Evolutionary conservation across 2,888 invertebrate species (phyloP).

Genomic region (Branchinecta sandiegonensis): DNA sequence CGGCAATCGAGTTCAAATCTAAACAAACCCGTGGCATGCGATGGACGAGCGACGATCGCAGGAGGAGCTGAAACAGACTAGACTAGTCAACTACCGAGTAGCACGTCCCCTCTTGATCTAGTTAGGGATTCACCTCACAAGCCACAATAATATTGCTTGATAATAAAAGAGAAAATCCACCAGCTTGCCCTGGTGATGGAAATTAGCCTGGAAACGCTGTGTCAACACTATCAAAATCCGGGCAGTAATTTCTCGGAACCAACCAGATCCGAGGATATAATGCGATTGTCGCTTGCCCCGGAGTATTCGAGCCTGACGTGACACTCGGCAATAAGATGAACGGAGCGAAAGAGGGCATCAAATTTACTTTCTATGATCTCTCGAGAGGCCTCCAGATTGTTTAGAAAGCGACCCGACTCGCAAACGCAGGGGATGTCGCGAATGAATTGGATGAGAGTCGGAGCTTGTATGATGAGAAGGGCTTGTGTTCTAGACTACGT

Average conservation of each 20-base stretch:
- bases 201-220: conserved; percentile 7
- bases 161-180: conserved; percentile 14
- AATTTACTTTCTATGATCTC: conserved; percentile 10
- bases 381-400: neutral
- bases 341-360: conserved; percentile 12
- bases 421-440: no score
- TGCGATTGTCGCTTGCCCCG: conserved; percentile 1
- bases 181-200: conserved; percentile 6
- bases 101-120: neutral
- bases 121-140: neutral
- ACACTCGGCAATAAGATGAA: neutral
- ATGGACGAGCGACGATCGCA: no score
- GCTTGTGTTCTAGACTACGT: no score
- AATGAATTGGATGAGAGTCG: no score
- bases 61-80: no score
- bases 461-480: no score
- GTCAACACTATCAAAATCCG: conserved; percentile 9
- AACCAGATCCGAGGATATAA: neutral
- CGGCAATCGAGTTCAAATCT: no score
- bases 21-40: no score
- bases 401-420: neutral
- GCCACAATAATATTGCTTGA: conserved; percentile 5
- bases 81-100: no score
- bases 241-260: conserved; percentile 11
- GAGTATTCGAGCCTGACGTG: conserved; percentile 2